phyloP scores from a whole-genome alignment of 2,888 invertebrate genomes.

The Anoncus sp. region DNA sequence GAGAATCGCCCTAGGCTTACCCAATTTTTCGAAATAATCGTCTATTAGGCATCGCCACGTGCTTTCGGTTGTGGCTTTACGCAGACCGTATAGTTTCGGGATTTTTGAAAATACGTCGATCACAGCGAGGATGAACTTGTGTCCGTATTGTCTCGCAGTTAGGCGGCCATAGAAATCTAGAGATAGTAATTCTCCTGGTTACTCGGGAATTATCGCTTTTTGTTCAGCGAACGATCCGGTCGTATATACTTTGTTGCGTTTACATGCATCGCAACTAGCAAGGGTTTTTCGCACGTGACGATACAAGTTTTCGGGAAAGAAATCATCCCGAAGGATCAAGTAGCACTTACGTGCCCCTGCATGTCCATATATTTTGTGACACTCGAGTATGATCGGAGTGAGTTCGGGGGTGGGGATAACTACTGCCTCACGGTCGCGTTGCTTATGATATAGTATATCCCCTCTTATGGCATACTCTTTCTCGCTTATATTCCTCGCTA shows the following conservation, averaged over 20 bases:
- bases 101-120: conserved; percentile 26
- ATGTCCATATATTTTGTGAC: conserved; percentile 24
- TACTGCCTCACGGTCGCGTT: neutral
- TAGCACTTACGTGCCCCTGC: conserved; percentile 1
- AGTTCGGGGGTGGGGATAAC: neutral
- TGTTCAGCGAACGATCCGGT: neutral
- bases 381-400: neutral
- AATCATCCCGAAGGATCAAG: neutral
- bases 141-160: no score
- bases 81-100: neutral
- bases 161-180: conserved; percentile 29
- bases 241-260: conserved; percentile 12
- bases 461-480: neutral
- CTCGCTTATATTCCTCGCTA: no score
- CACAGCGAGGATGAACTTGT: conserved; percentile 8
- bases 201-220: neutral
- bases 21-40: no score
- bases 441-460: neutral
- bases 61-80: neutral
- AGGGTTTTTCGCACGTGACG: neutral
- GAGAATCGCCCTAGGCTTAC: no score
- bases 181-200: neutral
- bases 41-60: neutral
- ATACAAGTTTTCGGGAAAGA: neutral
- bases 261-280: conserved; percentile 1